Percentiles rank a stretch among this genome's conserved stretches.
Evolutionary conservation across 2,113 vertebrate species (phyloP).

Genomic region (Clarias magur): DNA sequence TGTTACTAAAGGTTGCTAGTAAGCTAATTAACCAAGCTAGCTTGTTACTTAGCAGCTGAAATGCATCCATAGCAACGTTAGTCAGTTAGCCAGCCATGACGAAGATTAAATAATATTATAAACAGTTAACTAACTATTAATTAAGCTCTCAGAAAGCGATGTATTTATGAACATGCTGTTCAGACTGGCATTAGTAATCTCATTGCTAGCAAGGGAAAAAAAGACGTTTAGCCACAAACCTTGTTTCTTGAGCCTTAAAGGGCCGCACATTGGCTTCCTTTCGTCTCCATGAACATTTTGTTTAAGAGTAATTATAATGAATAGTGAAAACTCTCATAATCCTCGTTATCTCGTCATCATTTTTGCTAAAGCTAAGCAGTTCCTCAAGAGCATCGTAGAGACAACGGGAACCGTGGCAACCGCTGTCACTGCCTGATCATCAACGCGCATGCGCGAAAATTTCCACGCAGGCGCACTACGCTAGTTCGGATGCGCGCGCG

Average conservation of each 20-base stretch:
- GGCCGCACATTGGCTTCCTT: too few species aligned
- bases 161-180: neutral
- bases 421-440: neutral
- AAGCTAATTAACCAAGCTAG: neutral
- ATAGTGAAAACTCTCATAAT: neutral
- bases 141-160: too few species aligned
- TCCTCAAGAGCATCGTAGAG: neutral
- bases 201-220: neutral
- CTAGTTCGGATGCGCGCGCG: neutral
- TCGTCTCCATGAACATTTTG: neutral
- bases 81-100: neutral
- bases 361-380: slow-evolving; percentile 6
- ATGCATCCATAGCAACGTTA: slow-evolving; percentile 10
- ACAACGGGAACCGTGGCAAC: slow-evolving; percentile 23
- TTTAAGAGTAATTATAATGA: neutral
- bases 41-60: slow-evolving; percentile 8
- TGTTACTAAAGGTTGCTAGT: neutral
- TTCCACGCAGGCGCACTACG: neutral
- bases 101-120: neutral
- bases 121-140: neutral
- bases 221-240: slow-evolving; percentile 5
- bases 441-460: neutral
- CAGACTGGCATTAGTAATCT: neutral
- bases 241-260: neutral
- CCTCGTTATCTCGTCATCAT: too few species aligned